Conservation (phyloP, 2,888 invertebrate genomes). For the Hirtodrosophila histrioides region DNA sequence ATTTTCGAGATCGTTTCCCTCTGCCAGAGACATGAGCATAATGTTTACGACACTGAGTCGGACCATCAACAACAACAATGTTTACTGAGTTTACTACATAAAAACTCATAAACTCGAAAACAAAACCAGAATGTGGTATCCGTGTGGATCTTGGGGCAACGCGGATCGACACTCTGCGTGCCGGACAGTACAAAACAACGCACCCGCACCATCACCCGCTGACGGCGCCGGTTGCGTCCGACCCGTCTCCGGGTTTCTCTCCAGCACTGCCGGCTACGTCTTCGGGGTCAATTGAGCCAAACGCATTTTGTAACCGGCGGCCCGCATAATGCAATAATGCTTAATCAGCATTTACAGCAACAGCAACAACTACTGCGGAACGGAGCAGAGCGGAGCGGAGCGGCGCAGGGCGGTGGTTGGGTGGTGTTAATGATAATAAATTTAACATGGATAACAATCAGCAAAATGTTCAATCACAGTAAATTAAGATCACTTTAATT, state of each 20-base stretch:
- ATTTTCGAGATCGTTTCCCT: slow-evolving; percentile 19
- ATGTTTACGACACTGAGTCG: slow-evolving; percentile 11
- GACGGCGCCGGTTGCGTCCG: background rate
- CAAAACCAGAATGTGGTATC: slow-evolving; percentile 25
- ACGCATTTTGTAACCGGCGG: slow-evolving; percentile 66
- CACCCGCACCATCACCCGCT: background rate
- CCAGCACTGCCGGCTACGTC: slow-evolving; percentile 14
- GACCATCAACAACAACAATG: slow-evolving; percentile 8
- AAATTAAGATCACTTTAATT: slow-evolving; percentile 84
- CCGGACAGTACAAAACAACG: slow-evolving; percentile 14
- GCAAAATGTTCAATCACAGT: slow-evolving; percentile 82
- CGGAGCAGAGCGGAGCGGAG: background rate
- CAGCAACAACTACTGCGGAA: too few relatives aligned
- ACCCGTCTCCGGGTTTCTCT: slow-evolving; percentile 6
- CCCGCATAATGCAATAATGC: slow-evolving; percentile 73
- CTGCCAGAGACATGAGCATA: slow-evolving; percentile 15
- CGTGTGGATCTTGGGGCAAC: slow-evolving; percentile 9
- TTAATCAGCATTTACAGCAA: slow-evolving; percentile 68
- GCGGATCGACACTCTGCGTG: slow-evolving; percentile 35
- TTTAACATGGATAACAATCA: slow-evolving; percentile 71
- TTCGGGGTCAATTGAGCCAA: slow-evolving; percentile 68
- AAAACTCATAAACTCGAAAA: slow-evolving; percentile 21
- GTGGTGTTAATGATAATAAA: slow-evolving; percentile 66
- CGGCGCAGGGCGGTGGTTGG: background rate
- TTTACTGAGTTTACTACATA: too few relatives aligned